These are phyloP conservation scores for Petrolisthes manimaculis DNA, from an alignment of 2,888 invertebrate species.

Conservation along the genomic window DNA sequence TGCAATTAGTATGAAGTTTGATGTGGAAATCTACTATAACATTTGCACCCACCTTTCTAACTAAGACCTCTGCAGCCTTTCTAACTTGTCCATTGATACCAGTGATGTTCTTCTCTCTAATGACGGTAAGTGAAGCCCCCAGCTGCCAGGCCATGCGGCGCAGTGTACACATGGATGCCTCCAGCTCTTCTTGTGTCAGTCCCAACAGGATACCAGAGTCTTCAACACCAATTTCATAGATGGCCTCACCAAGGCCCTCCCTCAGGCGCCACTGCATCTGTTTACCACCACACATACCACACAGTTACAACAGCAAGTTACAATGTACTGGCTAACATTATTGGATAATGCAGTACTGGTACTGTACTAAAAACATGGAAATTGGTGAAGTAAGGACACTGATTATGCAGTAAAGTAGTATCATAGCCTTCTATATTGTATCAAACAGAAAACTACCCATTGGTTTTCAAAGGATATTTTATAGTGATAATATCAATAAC, in stretches of 20 bases:
- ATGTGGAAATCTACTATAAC: neutral
- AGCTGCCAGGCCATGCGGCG: conserved; percentile 89
- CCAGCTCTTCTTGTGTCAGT: conserved; percentile 84
- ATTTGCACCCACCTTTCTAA: conserved; percentile 79
- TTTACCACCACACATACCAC: neutral
- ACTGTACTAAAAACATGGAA: too few relatives aligned
- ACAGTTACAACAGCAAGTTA: neutral
- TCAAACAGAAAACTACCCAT: too few relatives aligned
- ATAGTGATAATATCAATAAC: too few relatives aligned
- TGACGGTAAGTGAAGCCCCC: conserved; percentile 83
- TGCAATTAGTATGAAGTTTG: too few relatives aligned
- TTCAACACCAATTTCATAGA: conserved; percentile 96
- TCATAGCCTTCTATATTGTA: too few relatives aligned
- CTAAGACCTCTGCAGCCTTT: conserved; percentile 87
- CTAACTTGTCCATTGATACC: conserved; percentile 70
- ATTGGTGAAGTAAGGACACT: too few relatives aligned
- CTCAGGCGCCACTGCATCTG: conserved; percentile 96
- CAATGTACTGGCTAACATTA: neutral
- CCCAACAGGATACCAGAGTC: conserved; percentile 91
- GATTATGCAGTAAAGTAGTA: too few relatives aligned
- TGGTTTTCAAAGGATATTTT: too few relatives aligned
- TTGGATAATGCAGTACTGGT: neutral
- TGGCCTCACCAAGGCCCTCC: conserved; percentile 95
- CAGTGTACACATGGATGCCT: conserved; percentile 86
- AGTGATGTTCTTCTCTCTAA: conserved; percentile 75